Evolutionary conservation across 2,888 invertebrate genomes (phyloP), one percentile per base, ranked within the genome.

Genomic region (Calameuta pallipes): DNA sequence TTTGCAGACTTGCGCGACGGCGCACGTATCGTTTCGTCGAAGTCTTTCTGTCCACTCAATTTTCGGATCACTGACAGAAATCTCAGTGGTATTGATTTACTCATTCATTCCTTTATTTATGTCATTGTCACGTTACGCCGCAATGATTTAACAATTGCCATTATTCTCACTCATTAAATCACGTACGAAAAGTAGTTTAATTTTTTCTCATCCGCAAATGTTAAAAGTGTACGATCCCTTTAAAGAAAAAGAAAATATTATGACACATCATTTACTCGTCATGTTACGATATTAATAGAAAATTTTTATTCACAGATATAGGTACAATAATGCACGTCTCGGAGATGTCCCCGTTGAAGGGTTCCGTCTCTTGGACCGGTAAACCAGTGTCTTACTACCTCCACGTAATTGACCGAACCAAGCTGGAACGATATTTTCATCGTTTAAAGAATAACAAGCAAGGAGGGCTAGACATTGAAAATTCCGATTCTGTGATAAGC

Each of bases 341-440:
- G 83, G 98, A 99, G 93, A 96, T 99, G 95, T 96, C 98, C 82
- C 98, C 99, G 31, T 93, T 98, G 82, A 95, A 96, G 90, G 98
- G 98, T 84, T 98, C 98, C 15, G 99, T 99, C 80, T 99, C 99
- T 31, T 99, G 99, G 99, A 99, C 99, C 81, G 98, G 98, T 84
- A 99, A 98, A 92, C 98, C 99, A 76, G 99, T 99, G 88, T 98
- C 98, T 83, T 99, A 99, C 94, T 99, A 98, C 93, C 94, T 99
- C 87, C 99, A 99, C 93, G 96, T 97, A 88, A 98, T 99, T 91
- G 99, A 99, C 94, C 95, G 98, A 91, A 98, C 98, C 86, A 98
- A 98, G 94, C 93, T 97, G 92, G 98, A 98, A 94, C 95, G 98
- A 92, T 98, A 98, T 93, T 98, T 98, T 93, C 97, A 97, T 93